These are phyloP conservation scores for Vireo griseus DNA, from an alignment of 2,797 vertebrate species.

Conservation along the genomic window DNA sequence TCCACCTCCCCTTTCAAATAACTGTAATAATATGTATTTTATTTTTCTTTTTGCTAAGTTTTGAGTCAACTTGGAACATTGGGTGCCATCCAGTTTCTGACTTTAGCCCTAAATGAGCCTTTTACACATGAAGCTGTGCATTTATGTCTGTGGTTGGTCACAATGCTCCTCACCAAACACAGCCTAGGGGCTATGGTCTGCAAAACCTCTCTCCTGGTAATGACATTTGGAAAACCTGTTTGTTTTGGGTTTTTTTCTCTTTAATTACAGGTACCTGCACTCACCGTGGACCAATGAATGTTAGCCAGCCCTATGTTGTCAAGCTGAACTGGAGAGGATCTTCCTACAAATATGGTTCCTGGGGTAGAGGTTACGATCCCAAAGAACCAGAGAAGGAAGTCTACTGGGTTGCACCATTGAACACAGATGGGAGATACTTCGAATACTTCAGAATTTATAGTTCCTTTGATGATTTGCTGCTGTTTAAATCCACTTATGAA, in stretches of 20 bases:
- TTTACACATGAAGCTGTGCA: not conserved
- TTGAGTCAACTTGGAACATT: not conserved
- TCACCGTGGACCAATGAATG: conserved; percentile 63
- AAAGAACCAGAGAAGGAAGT: conserved; percentile 28
- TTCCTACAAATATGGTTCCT: conserved; percentile 68
- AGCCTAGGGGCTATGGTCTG: not conserved
- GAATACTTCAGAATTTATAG: conserved; percentile 64
- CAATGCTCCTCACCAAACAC: not conserved
- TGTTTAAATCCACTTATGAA: not conserved
- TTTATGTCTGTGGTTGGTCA: not conserved
- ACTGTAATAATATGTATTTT: not conserved
- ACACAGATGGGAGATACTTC: conserved; percentile 38
- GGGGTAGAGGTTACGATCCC: conserved; percentile 73
- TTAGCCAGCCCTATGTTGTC: conserved; percentile 68
- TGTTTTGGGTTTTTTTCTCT: not conserved
- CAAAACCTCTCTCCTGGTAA: not conserved
- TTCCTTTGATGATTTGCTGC: conserved; percentile 67
- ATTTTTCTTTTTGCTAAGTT: not conserved
- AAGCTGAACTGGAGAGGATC: conserved; percentile 75
- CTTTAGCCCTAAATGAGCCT: not conserved
- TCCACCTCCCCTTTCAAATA: not conserved
- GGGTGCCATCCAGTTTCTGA: not conserved
- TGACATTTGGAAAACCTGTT: not conserved
- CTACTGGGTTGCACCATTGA: conserved; percentile 76
- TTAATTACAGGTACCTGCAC: conserved; percentile 69